Evolutionary conservation across 2,888 invertebrate genomes (phyloP), one percentile per base, ranked within the genome.

Genomic region (Halocaridina rubra): DNA sequence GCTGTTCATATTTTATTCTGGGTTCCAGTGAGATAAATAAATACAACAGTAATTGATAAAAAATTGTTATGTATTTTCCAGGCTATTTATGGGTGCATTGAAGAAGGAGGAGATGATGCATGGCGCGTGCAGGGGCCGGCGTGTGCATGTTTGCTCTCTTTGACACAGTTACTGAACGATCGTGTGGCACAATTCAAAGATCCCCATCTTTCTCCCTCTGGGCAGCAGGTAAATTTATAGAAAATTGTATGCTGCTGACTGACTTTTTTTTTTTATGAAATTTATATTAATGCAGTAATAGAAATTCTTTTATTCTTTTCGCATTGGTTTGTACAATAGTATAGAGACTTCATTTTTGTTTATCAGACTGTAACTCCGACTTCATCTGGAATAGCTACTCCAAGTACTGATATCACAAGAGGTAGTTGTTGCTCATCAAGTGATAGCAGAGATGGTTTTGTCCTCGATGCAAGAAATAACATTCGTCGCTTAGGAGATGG

Each of bases 31-130:
- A 0, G 1, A 46, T 46, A 16, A 16, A 46, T 46, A 46, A 16
- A 46, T 46, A 16, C 16, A 16, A 46, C 46, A 46, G 46, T 13
- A 10, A 13, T 13, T 13, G 46, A 46, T 46, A 46, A 46, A 5
- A n/a, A 0, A 53, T 53, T 53, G 16, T 53, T 53, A 3, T 53
- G 2, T n/a, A 7, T n/a, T 53, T 64, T 22, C 5, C 22, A 80
- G 79, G 71, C 79, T 24, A 53, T 80, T 8, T 80, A 80, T 71
- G 79, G 79, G 0, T 80, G 79, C 19, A 53, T 80, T 19, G 46
- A 32, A 29, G 79, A 79, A 59, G 69, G 30, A 22, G 79, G 67
- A 4, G 79, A 69, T n/a, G 29, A 22, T 53, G 69, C 69, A 0
- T 80, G 69, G 69, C 67, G 79, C 16, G 71, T 80, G n/a, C 79